These are phyloP conservation scores for Drosophila melanica DNA, from an alignment of 1,140 invertebrate genomes.

Conservation along the genomic window DNA sequence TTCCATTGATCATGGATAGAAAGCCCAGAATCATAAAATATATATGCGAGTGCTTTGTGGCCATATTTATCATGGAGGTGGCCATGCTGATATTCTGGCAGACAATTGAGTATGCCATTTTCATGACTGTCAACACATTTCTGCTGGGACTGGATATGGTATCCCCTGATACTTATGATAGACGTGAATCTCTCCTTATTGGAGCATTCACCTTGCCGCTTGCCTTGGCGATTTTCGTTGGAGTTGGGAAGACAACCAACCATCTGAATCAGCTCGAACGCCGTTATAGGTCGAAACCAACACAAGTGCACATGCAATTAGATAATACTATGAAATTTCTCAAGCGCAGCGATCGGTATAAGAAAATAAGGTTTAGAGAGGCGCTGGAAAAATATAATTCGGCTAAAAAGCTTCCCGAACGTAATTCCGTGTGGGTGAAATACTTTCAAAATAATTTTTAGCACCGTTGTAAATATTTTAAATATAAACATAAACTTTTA, in stretches of 20 bases:
- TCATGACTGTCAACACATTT: not conserved
- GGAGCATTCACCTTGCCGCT: conserved; percentile 12
- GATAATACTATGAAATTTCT: not conserved
- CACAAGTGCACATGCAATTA: not conserved
- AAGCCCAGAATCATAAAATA: not conserved
- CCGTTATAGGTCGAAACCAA: not conserved
- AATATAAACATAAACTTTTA: conserved; percentile 27
- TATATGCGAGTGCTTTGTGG: not conserved
- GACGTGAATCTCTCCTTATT: not conserved
- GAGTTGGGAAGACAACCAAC: not conserved
- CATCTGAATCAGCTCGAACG: not conserved
- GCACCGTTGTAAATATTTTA: not conserved
- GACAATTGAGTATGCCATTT: not conserved
- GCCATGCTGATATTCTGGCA: conserved; percentile 13
- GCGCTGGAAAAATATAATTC: not conserved
- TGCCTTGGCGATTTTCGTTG: not conserved
- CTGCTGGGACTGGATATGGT: not conserved
- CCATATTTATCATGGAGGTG: conserved; percentile 2
- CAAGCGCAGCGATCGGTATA: not conserved
- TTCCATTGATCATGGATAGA: not conserved
- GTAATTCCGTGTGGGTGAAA: not conserved
- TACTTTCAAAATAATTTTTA: not conserved
- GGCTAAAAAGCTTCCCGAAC: not conserved
- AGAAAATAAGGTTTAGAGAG: not conserved
- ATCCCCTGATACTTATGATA: not conserved